phyloP scores from a whole-genome alignment of 2,888 invertebrate genomes.

The Thecophora atra region DNA sequence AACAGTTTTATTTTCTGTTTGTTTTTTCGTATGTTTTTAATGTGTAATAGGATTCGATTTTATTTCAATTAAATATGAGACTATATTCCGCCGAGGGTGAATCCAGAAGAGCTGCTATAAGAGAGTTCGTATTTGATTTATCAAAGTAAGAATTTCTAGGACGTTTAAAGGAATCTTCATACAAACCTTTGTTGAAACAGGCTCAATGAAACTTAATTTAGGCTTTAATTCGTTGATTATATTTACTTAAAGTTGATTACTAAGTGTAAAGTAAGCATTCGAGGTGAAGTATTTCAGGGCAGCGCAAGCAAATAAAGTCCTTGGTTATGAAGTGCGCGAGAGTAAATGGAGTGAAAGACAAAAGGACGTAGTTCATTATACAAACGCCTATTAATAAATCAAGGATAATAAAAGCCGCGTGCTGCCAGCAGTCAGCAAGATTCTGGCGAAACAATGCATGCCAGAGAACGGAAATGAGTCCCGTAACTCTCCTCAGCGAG shows the following conservation, averaged over 20 bases:
- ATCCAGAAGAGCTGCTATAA: too few relatives aligned
- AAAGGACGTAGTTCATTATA: not conserved
- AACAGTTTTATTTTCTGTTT: too few relatives aligned
- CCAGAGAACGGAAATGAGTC: slow-evolving; percentile 54
- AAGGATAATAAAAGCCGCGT: slow-evolving; percentile 4
- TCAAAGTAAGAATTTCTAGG: too few relatives aligned
- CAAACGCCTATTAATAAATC: slow-evolving; percentile 16
- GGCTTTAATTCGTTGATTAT: not conserved
- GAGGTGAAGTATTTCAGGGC: not conserved
- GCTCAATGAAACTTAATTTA: too few relatives aligned
- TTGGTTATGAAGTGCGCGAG: not conserved
- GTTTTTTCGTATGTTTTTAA: too few relatives aligned
- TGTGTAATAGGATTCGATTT: too few relatives aligned
- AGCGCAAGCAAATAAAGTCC: slow-evolving; percentile 1
- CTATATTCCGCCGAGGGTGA: too few relatives aligned
- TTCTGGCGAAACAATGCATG: slow-evolving; percentile 20
- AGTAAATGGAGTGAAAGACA: slow-evolving; percentile 8
- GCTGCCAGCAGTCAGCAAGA: too few relatives aligned
- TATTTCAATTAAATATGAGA: too few relatives aligned
- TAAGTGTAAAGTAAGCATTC: not conserved
- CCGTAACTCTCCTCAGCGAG: slow-evolving; percentile 45
- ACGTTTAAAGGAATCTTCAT: too few relatives aligned
- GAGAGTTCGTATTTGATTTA: too few relatives aligned
- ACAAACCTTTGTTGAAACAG: too few relatives aligned
- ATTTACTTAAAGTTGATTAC: not conserved